These are phyloP conservation scores for Melanotaenia pygmaea DNA, from an alignment of 2,797 vertebrate genomes.

Conservation along the genomic window DNA sequence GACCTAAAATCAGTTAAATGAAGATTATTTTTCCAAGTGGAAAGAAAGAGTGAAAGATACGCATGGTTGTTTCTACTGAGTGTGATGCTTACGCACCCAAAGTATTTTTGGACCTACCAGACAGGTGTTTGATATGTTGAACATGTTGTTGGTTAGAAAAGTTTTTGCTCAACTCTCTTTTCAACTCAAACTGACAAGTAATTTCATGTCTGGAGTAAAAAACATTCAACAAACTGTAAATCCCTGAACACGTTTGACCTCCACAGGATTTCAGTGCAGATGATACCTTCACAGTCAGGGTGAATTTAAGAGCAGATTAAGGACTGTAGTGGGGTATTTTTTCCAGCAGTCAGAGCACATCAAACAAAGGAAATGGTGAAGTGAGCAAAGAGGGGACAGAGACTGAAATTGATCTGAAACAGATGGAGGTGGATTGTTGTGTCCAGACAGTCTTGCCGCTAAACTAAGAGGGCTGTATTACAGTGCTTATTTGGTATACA, in stretches of 20 bases:
- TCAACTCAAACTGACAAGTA: slow-evolving; percentile 68
- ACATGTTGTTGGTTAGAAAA: slow-evolving; percentile 69
- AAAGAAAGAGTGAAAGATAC: background rate
- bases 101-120: background rate
- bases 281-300: slow-evolving; percentile 52
- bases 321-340: slow-evolving; percentile 52
- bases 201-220: slow-evolving; percentile 68
- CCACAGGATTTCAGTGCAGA: slow-evolving; percentile 48
- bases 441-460: background rate
- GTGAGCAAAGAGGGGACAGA: background rate
- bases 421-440: background rate
- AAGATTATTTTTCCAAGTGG: slow-evolving; percentile 5
- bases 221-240: slow-evolving; percentile 50
- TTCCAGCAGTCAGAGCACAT: slow-evolving; percentile 22
- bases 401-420: slow-evolving; percentile 1
- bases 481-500: no score
- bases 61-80: slow-evolving; percentile 18
- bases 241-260: slow-evolving; percentile 59
- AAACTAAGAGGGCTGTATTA: no score
- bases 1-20: slow-evolving; percentile 1
- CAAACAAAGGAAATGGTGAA: slow-evolving; percentile 16
- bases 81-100: background rate
- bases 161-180: slow-evolving; percentile 53
- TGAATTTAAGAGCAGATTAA: slow-evolving; percentile 54
- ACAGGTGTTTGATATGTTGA: slow-evolving; percentile 50